Percentiles rank a stretch among this genome's conserved stretches.
Conservation (phyloP, 2,888 invertebrate genomes). For the Julus scanicus region DNA sequence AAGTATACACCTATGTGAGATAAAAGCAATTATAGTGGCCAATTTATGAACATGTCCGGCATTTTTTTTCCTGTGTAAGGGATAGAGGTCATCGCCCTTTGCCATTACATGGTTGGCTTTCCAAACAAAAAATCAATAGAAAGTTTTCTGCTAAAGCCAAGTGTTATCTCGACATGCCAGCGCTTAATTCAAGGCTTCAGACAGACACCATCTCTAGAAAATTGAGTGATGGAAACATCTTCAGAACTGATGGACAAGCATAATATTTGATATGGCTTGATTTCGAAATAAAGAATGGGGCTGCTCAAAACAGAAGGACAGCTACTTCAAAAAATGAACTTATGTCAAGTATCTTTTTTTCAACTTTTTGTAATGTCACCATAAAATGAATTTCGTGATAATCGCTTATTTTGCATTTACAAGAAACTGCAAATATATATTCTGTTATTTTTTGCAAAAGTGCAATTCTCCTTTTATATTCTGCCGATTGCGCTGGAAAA, state of each 20-base stretch:
- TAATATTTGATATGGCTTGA: not conserved
- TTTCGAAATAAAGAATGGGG: not conserved
- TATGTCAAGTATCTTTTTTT: too few relatives aligned
- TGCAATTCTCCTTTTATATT: too few relatives aligned
- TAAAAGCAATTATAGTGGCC: not conserved
- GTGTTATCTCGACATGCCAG: constrained; percentile 14
- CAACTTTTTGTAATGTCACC: too few relatives aligned
- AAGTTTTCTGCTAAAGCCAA: constrained; percentile 9
- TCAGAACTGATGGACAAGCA: not conserved
- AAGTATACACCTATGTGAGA: not conserved
- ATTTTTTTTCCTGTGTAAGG: not conserved
- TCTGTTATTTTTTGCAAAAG: too few relatives aligned
- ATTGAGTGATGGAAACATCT: constrained; percentile 9
- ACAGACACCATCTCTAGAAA: not conserved
- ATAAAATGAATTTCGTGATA: too few relatives aligned
- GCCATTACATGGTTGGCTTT: not conserved
- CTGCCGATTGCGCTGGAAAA: too few relatives aligned
- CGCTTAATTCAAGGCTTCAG: not conserved
- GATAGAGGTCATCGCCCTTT: constrained; percentile 9
- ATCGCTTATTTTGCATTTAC: too few relatives aligned
- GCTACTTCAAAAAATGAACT: too few relatives aligned
- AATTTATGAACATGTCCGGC: not conserved
- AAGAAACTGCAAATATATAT: too few relatives aligned
- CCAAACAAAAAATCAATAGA: constrained; percentile 27
- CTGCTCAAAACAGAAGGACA: not conserved